These are phyloP conservation scores for Lepas anatifera DNA, from an alignment of 2,888 invertebrate species.

Conservation along the genomic window DNA sequence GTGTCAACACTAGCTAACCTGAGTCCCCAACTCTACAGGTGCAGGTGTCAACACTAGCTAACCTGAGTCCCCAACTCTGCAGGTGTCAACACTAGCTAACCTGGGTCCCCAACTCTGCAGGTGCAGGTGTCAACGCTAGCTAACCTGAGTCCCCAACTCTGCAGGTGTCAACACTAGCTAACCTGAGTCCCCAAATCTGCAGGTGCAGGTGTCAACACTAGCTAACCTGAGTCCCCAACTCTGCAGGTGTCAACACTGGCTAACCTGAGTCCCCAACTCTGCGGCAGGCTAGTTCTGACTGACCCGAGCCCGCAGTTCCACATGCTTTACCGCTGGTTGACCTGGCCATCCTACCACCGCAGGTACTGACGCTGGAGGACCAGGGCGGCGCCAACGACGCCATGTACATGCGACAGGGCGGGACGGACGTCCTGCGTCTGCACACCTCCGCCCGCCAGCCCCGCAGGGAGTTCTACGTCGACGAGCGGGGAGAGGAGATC, in stretches of 20 bases:
- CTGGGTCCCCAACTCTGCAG: too few relatives aligned
- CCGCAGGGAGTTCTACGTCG: neutral
- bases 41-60: too few relatives aligned
- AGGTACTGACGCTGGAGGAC: slow-evolving; percentile 2
- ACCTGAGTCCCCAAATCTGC: too few relatives aligned
- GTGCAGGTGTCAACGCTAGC: neutral
- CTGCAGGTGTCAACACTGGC: too few relatives aligned
- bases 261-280: too few relatives aligned
- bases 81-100: too few relatives aligned
- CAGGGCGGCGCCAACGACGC: neutral
- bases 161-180: too few relatives aligned
- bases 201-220: neutral
- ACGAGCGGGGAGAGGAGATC: neutral
- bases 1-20: too few relatives aligned
- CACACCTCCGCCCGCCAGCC: slow-evolving; percentile 22
- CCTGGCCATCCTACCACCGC: neutral
- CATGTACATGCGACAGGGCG: slow-evolving; percentile 21
- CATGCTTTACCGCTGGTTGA: neutral
- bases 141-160: too few relatives aligned
- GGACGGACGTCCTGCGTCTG: slow-evolving; percentile 24
- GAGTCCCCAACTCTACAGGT: too few relatives aligned
- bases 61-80: too few relatives aligned
- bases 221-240: neutral
- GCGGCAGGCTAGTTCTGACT: too few relatives aligned
- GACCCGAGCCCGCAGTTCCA: neutral